These are phyloP conservation scores for Enteromius unitaeniatus DNA, from an alignment of 2,797 vertebrate genomes.

Conservation along the genomic window DNA sequence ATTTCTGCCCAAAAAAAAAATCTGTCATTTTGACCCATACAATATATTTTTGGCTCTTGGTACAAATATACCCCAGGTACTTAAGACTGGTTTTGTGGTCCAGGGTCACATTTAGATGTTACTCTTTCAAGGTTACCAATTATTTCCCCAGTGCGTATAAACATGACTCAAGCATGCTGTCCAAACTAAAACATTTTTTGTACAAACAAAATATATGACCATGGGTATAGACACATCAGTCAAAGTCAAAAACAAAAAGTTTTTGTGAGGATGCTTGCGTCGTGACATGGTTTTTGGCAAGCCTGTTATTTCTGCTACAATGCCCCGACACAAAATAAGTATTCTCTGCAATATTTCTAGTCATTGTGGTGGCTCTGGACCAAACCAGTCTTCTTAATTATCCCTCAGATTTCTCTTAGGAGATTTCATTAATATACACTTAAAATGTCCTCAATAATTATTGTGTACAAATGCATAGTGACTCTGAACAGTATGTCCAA, in stretches of 20 bases:
- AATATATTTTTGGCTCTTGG: no score
- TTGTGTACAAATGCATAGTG: neutral
- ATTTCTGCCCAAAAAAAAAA: no score
- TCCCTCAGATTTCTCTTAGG: neutral
- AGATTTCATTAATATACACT: neutral
- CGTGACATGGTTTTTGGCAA: neutral
- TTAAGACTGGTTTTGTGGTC: no score
- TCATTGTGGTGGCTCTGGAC: constrained; percentile 1
- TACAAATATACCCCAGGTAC: no score
- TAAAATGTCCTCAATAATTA: neutral
- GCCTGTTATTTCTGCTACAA: constrained; percentile 2
- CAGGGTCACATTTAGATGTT: neutral
- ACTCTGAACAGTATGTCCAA: neutral
- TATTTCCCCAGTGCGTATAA: neutral
- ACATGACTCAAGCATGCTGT: neutral
- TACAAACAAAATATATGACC: neutral
- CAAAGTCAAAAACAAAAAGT: neutral
- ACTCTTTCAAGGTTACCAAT: neutral
- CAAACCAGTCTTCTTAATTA: neutral
- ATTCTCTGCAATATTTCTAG: constrained; percentile 5
- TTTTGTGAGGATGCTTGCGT: neutral
- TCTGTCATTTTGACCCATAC: no score
- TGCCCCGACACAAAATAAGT: neutral
- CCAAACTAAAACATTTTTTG: neutral
- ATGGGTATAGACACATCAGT: neutral